Base-by-base conservation (phyloP, 53 echinoderm and acorn worm species). In the Hippasteria phrygiana region DNA sequence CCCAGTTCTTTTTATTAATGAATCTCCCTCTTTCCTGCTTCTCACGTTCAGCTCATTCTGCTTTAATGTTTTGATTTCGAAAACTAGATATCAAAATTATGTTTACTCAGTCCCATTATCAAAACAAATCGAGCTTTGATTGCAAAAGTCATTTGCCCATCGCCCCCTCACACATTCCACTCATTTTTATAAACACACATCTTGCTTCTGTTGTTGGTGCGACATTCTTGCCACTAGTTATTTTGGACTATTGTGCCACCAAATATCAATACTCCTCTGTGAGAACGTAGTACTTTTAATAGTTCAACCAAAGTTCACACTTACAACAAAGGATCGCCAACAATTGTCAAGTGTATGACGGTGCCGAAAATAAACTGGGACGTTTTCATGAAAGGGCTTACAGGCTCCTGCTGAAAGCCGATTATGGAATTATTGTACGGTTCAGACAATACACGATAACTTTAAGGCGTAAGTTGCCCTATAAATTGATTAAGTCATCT, bases 231-330 rank as follows among this genome's bases (percentile, higher is more conserved):
- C 6, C 46, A 45, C 46, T 7, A 24, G 20, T 59, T 59, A 26
- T 14, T 18, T 22, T 24, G 7, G n/a, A 24, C 26, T n/a, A 3
- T 59, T 24, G n/a, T 59, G 1, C 4, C 7, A 26, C 26, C 26
- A 59, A 26, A 26, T 59, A 59, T 26, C n/a, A 24, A 2, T 59
- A 3, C n/a, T n/a, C n/a, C n/a, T n/a, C 24, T 4, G 20, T 24
- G 26, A 5, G 26, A 59, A 5, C 7, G 5, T 51, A 14, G 3
- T 14, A 14, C 16, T 20, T 17, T 51, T 17, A 24, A 20, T 20
- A 59, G 59, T 59, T 59, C 59, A 59, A 9, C 4, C 59, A 59
- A 59, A 59, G 59, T 59, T 59, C 59, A 59, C 59, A 59, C 59
- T 26, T 59, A 5, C 26, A 59, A 59, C 26, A 59, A 59, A n/a